phyloP scores from a whole-genome alignment of 1,140 invertebrate species.

The Papilio dardanus region DNA sequence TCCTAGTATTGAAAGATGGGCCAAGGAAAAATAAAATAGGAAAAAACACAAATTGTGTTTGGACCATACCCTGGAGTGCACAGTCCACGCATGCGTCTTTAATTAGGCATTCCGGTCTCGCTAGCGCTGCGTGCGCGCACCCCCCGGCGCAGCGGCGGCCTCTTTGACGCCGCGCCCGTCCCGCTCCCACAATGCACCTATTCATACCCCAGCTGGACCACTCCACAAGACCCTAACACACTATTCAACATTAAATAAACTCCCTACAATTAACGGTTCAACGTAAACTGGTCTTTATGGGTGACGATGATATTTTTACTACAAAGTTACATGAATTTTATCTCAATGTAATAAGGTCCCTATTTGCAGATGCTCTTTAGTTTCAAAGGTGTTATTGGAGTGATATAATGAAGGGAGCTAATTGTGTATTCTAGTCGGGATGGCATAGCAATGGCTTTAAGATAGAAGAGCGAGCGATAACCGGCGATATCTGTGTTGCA shows the following conservation, averaged over 20 bases:
- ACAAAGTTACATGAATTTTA: constrained; percentile 42
- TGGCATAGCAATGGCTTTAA: constrained; percentile 48
- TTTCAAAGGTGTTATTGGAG: constrained; percentile 78
- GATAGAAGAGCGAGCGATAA: constrained; percentile 69
- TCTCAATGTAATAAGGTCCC: constrained; percentile 18
- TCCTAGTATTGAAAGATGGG: not conserved
- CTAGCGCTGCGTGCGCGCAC: constrained; percentile 77
- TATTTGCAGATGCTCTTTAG: constrained; percentile 43
- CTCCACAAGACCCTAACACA: constrained; percentile 39
- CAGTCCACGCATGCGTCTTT: constrained; percentile 80
- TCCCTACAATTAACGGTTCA: constrained; percentile 51
- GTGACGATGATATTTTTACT: constrained; percentile 41
- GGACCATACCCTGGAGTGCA: constrained; percentile 52
- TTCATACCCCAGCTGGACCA: constrained; percentile 64
- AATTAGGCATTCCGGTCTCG: constrained; percentile 79
- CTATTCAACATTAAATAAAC: constrained; percentile 74
- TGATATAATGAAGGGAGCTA: constrained; percentile 79
- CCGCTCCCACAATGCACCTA: constrained; percentile 75
- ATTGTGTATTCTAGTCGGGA: constrained; percentile 78
- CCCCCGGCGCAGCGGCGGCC: constrained; percentile 66
- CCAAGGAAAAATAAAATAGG: not conserved
- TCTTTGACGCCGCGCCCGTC: constrained; percentile 71
- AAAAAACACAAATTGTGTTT: constrained; percentile 35
- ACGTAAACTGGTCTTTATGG: constrained; percentile 53
- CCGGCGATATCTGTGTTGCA: constrained; percentile 51